A percentile compares a stretch with the other conserved stretches of the same genome.
Evolutionary conservation across 1,140 invertebrate species (phyloP).

Genomic region (Hormaphis cornu): DNA sequence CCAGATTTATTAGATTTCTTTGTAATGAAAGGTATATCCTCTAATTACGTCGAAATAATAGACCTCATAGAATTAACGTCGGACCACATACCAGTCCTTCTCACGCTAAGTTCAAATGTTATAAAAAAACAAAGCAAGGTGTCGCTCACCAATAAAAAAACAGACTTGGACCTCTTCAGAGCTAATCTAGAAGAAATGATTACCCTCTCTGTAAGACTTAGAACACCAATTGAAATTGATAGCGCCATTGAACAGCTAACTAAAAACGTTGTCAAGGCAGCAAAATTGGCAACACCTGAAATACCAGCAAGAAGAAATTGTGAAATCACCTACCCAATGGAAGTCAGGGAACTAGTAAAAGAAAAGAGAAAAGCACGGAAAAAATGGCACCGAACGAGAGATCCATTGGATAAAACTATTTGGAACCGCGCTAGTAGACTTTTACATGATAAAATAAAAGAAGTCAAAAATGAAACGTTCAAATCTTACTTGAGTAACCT

Average conservation of each 20-base stretch:
- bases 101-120: not conserved
- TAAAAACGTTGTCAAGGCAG: not conserved
- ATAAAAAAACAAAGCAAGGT: slow-evolving; percentile 10
- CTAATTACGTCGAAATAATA: slow-evolving; percentile 33
- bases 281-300: not conserved
- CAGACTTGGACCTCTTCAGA: not conserved
- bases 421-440: no score
- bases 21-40: slow-evolving; percentile 38
- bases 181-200: not conserved
- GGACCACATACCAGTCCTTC: slow-evolving; percentile 36
- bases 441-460: no score
- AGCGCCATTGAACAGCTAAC: no score
- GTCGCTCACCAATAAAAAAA: not conserved
- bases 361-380: no score
- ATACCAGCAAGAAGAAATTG: no score
- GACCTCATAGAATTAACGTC: slow-evolving; percentile 34
- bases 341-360: no score
- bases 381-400: no score
- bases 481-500: no score
- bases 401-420: no score
- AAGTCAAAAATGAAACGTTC: no score
- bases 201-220: not conserved
- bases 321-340: no score
- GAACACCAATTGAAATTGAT: not conserved
- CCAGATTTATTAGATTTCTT: slow-evolving; percentile 42